Percentiles rank a stretch among this genome's conserved stretches.
phyloP scores from a whole-genome alignment of 1,140 invertebrate species.

The Drosophila parvula region DNA sequence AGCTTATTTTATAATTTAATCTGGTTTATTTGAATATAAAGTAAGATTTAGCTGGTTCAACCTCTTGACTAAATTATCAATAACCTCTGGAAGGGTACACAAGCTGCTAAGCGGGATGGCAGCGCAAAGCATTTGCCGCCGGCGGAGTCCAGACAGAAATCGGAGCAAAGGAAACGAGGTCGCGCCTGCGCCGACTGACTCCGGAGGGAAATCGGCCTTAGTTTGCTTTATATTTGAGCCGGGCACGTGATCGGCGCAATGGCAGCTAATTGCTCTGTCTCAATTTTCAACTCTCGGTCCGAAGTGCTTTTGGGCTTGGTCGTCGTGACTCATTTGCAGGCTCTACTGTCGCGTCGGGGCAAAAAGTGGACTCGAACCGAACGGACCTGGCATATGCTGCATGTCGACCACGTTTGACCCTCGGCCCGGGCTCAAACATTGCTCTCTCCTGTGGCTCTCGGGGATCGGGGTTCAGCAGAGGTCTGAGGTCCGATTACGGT shows the following conservation, averaged over 20 bases:
- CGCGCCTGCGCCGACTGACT: constrained; percentile 56
- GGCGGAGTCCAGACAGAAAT: constrained; percentile 29
- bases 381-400: constrained; percentile 54
- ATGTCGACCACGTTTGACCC: constrained; percentile 53
- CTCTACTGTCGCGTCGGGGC: background rate
- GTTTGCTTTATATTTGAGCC: constrained; percentile 12
- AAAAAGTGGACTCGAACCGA: constrained; percentile 20
- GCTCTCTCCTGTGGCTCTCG: constrained; percentile 7
- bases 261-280: constrained; percentile 64
- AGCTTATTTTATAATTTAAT: too few species aligned
- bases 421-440: constrained; percentile 22
- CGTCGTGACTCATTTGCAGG: constrained; percentile 62
- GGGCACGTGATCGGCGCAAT: constrained; percentile 54
- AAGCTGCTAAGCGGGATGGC: background rate
- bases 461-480: constrained; percentile 36
- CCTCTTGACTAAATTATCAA: background rate
- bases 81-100: constrained; percentile 10
- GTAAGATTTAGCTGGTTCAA: too few species aligned
- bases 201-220: constrained; percentile 22
- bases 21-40: too few species aligned
- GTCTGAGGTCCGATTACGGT: constrained; percentile 24
- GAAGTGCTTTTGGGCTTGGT: constrained; percentile 43
- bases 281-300: constrained; percentile 59
- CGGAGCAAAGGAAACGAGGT: constrained; percentile 54
- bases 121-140: constrained; percentile 8